Conservation (phyloP, 1,140 invertebrate genomes). For the Drosophila pseudoobscura region DNA sequence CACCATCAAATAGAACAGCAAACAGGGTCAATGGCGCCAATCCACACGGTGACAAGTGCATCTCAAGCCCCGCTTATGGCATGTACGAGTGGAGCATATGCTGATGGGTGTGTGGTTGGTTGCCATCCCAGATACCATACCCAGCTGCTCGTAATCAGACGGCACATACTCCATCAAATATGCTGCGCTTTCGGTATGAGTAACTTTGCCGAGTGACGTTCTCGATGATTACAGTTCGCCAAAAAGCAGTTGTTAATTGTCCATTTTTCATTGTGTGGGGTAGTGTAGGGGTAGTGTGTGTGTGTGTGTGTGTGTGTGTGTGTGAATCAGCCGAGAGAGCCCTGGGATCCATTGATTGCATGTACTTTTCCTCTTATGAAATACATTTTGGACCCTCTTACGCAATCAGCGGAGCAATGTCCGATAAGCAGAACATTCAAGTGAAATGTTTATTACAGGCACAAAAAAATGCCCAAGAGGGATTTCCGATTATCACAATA, state of each 20-base stretch:
- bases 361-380: slow-evolving; percentile 17
- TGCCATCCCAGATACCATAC: too few species aligned
- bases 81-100: too few species aligned
- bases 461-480: not conserved
- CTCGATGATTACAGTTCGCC: slow-evolving; percentile 34
- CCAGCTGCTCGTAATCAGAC: too few species aligned
- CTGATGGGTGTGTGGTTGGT: not conserved
- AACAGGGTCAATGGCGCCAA: slow-evolving; percentile 45
- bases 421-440: slow-evolving; percentile 23
- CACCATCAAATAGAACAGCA: not conserved
- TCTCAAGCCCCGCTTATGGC: slow-evolving; percentile 18
- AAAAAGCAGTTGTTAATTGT: slow-evolving; percentile 64
- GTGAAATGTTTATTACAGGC: not conserved
- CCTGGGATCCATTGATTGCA: not conserved
- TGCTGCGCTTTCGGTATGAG: too few species aligned
- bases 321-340: slow-evolving; percentile 57
- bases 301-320: too few species aligned
- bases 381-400: slow-evolving; percentile 21
- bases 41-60: slow-evolving; percentile 9
- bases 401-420: slow-evolving; percentile 25
- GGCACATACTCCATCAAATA: too few species aligned
- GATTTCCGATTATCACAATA: not conserved
- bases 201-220: slow-evolving; percentile 8
- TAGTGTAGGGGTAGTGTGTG: too few species aligned
- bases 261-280: slow-evolving; percentile 42